Evolutionary conservation across 2,888 invertebrate genomes (phyloP).

Genomic region (Rhopalosiphum nymphaeae): DNA sequence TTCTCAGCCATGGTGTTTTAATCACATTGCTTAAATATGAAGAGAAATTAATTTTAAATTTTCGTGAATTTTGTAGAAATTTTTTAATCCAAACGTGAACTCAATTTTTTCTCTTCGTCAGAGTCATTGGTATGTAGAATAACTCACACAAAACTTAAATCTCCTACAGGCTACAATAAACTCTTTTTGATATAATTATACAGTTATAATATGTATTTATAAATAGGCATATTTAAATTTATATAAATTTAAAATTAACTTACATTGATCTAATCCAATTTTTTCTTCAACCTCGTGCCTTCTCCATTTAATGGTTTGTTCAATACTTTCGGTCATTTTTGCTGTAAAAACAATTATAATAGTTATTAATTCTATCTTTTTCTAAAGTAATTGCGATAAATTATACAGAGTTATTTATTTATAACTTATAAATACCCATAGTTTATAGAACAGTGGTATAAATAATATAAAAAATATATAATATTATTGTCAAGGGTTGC

Average conservation of each 20-base stretch:
- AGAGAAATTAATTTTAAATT: too few species aligned
- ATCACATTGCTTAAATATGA: too few species aligned
- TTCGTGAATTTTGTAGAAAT: too few species aligned
- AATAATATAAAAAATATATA: background rate
- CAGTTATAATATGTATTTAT: background rate
- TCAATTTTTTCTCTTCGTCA: too few species aligned
- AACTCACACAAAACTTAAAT: too few species aligned
- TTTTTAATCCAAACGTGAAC: too few species aligned
- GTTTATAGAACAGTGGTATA: background rate
- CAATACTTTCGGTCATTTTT: slow-evolving; percentile 41
- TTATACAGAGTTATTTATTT: background rate
- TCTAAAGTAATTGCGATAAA: background rate
- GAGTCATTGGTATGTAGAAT: too few species aligned
- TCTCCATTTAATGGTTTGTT: slow-evolving; percentile 26
- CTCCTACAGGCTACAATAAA: too few species aligned
- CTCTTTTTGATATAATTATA: too few species aligned
- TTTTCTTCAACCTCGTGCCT: slow-evolving; percentile 47
- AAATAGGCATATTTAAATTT: background rate
- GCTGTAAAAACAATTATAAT: background rate
- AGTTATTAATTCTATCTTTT: background rate
- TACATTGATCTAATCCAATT: slow-evolving; percentile 44
- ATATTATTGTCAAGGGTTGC: background rate
- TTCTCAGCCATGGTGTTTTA: too few species aligned
- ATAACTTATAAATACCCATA: background rate
- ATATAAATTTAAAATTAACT: background rate